These are phyloP conservation scores for Acromyrmex echinatior DNA, from an alignment of 1,140 invertebrate genomes.

Conservation along the genomic window DNA sequence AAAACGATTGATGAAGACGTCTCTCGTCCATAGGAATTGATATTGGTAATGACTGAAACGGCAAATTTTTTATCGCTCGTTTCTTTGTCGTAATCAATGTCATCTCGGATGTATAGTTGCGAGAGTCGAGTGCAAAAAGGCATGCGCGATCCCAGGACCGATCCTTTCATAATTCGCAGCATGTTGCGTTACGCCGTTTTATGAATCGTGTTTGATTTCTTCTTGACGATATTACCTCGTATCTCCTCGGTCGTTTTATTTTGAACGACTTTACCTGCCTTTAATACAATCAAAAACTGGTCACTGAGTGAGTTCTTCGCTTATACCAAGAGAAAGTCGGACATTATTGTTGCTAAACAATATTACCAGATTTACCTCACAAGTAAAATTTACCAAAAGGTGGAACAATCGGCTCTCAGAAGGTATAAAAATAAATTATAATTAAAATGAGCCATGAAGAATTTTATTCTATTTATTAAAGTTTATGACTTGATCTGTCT, in stretches of 20 bases:
- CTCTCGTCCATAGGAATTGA: constrained; percentile 64
- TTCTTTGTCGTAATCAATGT: constrained; percentile 60
- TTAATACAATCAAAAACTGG: background rate
- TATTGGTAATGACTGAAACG: constrained; percentile 46
- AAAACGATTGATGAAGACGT: constrained; percentile 69
- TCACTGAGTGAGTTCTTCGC: background rate
- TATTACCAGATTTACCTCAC: too few species aligned
- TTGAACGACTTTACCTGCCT: background rate
- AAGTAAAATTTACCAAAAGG: too few species aligned
- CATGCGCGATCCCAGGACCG: background rate
- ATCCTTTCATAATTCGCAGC: constrained; percentile 14
- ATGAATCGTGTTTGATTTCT: constrained; percentile 2
- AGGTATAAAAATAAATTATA: background rate
- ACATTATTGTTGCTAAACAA: background rate
- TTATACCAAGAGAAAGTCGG: background rate
- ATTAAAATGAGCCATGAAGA: background rate
- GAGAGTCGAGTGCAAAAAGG: constrained; percentile 11
- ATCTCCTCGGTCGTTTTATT: background rate
- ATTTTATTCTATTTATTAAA: background rate
- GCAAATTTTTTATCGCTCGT: constrained; percentile 65
- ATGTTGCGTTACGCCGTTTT: background rate
- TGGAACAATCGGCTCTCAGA: background rate
- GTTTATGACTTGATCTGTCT: background rate
- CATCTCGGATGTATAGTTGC: constrained; percentile 34
- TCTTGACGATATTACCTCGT: constrained; percentile 15